These are phyloP conservation scores for Lutraria rhynchaena DNA, from an alignment of 1,140 invertebrate species.

Conservation along the genomic window DNA sequence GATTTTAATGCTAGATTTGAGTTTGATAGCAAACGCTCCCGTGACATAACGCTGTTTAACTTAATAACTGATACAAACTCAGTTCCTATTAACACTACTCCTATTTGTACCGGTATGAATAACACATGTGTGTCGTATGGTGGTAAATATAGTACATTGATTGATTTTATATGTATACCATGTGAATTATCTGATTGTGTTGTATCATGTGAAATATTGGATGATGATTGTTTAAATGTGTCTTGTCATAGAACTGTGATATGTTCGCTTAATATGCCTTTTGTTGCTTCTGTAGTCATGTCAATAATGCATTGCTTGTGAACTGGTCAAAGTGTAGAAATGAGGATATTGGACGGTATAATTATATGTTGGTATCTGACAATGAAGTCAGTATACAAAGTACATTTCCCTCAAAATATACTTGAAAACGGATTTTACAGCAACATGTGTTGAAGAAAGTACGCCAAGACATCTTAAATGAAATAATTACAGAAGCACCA, in stretches of 20 bases:
- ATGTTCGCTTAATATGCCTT: not conserved
- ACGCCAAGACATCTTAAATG: too few species aligned
- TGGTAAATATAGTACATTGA: conserved; percentile 20
- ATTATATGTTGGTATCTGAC: too few species aligned
- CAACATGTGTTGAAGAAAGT: too few species aligned
- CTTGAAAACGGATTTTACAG: too few species aligned
- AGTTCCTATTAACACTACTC: not conserved
- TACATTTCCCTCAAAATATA: too few species aligned
- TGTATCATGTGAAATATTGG: conserved; percentile 1
- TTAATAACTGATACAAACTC: not conserved
- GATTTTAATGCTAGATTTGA: not conserved
- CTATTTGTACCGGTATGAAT: conserved; percentile 7
- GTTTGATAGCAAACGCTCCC: too few species aligned
- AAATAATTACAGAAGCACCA: too few species aligned
- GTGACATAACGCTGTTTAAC: not conserved
- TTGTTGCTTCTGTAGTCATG: not conserved
- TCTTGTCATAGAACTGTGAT: conserved; percentile 23
- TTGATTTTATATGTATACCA: conserved; percentile 37
- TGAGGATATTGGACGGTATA: not conserved
- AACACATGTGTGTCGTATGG: conserved; percentile 39
- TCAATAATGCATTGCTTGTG: not conserved
- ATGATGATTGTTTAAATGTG: conserved; percentile 47
- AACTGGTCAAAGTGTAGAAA: not conserved
- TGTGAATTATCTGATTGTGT: conserved; percentile 7
- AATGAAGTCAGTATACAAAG: too few species aligned